phyloP scores from a whole-genome alignment of 92 coral and sea anemone species.

The Heteractis magnifica region DNA sequence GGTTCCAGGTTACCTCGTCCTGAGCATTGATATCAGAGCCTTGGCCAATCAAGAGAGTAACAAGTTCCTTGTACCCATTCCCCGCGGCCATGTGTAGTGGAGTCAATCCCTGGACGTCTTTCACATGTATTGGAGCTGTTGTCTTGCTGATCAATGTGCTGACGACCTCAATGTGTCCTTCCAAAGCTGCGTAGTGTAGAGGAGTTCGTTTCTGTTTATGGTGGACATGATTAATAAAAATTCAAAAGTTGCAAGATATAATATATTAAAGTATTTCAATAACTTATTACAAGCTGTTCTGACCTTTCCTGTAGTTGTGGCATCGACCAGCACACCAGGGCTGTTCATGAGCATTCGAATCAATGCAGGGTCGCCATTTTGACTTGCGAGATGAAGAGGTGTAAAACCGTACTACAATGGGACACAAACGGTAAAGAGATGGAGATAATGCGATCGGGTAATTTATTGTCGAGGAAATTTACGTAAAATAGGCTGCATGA shows the following conservation, averaged over 20 bases:
- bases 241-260: no score
- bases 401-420: slow-evolving; percentile 77
- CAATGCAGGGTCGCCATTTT: slow-evolving; percentile 84
- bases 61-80: slow-evolving; percentile 83
- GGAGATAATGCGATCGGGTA: no score
- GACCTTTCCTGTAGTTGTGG: slow-evolving; percentile 72
- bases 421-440: background rate
- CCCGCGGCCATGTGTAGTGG: slow-evolving; percentile 85
- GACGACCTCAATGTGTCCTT: slow-evolving; percentile 91
- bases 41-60: slow-evolving; percentile 84
- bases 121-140: slow-evolving; percentile 62
- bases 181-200: slow-evolving; percentile 84
- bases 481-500: no score
- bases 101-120: slow-evolving; percentile 74
- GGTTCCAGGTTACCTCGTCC: slow-evolving; percentile 56
- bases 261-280: no score
- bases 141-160: slow-evolving; percentile 84
- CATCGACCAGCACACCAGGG: slow-evolving; percentile 75
- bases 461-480: no score
- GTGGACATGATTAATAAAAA: background rate
- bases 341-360: slow-evolving; percentile 78
- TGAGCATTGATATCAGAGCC: slow-evolving; percentile 85
- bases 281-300: background rate
- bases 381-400: slow-evolving; percentile 93
- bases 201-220: slow-evolving; percentile 71